Evolutionary conservation across 1,140 invertebrate species (phyloP).

Genomic region (Tetragnatha versicolor): DNA sequence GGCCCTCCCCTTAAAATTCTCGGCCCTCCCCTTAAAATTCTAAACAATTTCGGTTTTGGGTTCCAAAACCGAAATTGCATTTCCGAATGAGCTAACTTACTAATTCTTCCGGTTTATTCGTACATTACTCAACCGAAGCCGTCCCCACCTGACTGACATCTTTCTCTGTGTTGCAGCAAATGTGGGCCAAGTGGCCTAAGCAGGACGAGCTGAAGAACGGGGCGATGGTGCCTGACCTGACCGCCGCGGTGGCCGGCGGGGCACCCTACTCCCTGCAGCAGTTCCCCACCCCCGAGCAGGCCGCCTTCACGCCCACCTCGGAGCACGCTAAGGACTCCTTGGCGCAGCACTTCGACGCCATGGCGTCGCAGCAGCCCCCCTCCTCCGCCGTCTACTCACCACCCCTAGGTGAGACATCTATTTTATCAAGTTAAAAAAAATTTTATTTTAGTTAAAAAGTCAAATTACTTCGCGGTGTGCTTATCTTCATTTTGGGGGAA

Average conservation of each 20-base stretch:
- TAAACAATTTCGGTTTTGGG: no score
- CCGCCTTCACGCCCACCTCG: constrained; percentile 51
- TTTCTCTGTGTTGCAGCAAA: constrained; percentile 49
- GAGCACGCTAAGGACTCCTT: constrained; percentile 41
- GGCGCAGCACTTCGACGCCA: constrained; percentile 68
- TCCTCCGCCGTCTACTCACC: constrained; percentile 76
- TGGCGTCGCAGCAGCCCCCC: constrained; percentile 72
- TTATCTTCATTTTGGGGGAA: no score
- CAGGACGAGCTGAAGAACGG: constrained; percentile 55
- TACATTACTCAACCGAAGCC: no score
- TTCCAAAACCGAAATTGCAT: no score
- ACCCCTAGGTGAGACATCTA: constrained; percentile 68
- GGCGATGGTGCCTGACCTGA: constrained; percentile 53
- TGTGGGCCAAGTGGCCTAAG: constrained; percentile 58
- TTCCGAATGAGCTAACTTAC: no score
- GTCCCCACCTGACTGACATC: no score
- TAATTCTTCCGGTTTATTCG: no score
- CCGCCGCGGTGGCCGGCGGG: constrained; percentile 47
- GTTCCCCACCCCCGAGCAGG: constrained; percentile 49
- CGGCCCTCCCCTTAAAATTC: no score
- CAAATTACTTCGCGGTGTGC: no score
- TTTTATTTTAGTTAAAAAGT: background rate
- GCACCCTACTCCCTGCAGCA: constrained; percentile 56
- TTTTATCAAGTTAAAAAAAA: background rate
- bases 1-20: no score